Conservation (phyloP, 2,113 vertebrate species). For the Otocyon megalotis region DNA sequence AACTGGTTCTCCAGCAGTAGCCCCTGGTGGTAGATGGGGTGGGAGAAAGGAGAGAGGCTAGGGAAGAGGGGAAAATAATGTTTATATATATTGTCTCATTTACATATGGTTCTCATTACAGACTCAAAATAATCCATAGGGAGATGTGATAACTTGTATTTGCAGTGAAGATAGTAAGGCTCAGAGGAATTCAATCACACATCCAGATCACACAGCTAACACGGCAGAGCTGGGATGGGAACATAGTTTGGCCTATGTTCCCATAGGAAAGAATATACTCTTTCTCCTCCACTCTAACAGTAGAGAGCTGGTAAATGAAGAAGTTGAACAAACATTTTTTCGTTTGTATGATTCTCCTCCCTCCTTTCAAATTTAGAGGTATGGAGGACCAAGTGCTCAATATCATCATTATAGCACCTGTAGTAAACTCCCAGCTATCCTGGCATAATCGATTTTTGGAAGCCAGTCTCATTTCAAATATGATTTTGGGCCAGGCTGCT, state of each 20-base stretch:
- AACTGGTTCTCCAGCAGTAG: slow-evolving; percentile 13
- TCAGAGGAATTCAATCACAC: slow-evolving; percentile 38
- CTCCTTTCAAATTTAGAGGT: background rate
- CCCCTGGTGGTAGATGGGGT: background rate
- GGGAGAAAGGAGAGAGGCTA: background rate
- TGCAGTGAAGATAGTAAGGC: slow-evolving; percentile 24
- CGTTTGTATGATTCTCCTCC: background rate
- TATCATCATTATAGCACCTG: background rate
- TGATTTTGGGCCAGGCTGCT: background rate
- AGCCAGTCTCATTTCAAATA: background rate
- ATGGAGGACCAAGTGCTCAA: background rate
- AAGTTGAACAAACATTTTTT: background rate
- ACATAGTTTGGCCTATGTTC: background rate
- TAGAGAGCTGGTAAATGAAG: background rate
- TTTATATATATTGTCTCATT: slow-evolving; percentile 13
- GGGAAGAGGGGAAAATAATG: background rate
- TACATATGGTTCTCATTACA: background rate
- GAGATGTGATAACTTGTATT: background rate
- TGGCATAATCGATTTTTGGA: background rate
- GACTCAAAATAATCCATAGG: background rate
- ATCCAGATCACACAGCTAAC: slow-evolving; percentile 16
- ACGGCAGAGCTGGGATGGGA: background rate
- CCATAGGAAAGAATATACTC: background rate
- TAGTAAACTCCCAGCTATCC: background rate
- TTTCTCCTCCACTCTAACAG: background rate